Percentiles rank a stretch among this genome's conserved stretches.
These are phyloP conservation scores for Rhea pennata DNA, from an alignment of 2,113 vertebrate species.

Conservation along the genomic window DNA sequence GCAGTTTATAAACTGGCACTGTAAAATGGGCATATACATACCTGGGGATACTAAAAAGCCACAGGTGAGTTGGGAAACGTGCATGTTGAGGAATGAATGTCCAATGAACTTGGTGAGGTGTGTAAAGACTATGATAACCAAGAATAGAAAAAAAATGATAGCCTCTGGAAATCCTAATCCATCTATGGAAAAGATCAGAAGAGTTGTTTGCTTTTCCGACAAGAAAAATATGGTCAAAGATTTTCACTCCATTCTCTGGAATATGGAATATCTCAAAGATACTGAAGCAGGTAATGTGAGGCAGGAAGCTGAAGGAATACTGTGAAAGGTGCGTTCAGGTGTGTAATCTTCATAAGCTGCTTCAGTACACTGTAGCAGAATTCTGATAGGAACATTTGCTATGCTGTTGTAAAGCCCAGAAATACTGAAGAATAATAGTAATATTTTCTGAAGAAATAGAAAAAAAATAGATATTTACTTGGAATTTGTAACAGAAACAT, in stretches of 20 bases:
- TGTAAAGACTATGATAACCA: neutral
- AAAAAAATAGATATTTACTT: neutral
- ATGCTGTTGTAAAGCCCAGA: neutral
- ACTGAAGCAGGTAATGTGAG: neutral
- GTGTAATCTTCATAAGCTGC: neutral
- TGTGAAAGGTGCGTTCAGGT: neutral
- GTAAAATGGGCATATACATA: neutral
- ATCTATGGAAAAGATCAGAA: neutral
- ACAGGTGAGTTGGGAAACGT: neutral
- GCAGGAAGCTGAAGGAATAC: neutral
- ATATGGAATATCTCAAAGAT: neutral
- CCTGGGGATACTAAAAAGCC: neutral
- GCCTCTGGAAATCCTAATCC: neutral
- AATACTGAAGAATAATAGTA: neutral
- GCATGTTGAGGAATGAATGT: neutral
- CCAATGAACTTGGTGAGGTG: neutral
- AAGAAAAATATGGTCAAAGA: neutral
- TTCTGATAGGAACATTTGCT: neutral
- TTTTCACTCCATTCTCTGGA: neutral
- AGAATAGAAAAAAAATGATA: neutral
- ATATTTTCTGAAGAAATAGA: neutral
- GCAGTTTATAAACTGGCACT: neutral
- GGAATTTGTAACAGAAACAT: neutral
- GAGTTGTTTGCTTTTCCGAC: neutral
- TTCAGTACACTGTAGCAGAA: neutral